These are phyloP conservation scores for Acromyrmex echinatior DNA, from an alignment of 1,140 invertebrate species.

Conservation along the genomic window DNA sequence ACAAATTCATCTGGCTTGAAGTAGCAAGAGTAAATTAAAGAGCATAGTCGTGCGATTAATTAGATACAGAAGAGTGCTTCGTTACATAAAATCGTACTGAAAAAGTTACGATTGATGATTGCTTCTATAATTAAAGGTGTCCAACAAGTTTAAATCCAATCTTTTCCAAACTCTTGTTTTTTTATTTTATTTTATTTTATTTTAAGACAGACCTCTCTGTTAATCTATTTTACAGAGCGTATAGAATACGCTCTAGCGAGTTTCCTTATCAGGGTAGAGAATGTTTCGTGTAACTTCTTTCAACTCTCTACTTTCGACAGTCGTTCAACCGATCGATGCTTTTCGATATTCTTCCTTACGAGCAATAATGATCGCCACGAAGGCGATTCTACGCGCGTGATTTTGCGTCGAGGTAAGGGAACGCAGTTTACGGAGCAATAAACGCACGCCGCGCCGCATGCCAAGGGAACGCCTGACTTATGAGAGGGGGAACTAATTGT, in stretches of 20 bases:
- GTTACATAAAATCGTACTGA: not conserved
- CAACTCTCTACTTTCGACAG: not conserved
- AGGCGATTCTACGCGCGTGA: not conserved
- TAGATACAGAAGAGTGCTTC: not conserved
- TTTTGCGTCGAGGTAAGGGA: not conserved
- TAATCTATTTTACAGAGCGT: not conserved
- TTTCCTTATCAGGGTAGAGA: not conserved
- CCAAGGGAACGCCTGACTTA: slow-evolving; percentile 42
- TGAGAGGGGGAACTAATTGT: slow-evolving; percentile 66
- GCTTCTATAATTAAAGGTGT: not conserved
- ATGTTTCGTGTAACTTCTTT: not conserved
- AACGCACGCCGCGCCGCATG: not conserved
- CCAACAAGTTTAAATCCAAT: not conserved
- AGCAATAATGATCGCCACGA: not conserved
- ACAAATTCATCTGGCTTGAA: not conserved
- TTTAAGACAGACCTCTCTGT: not conserved
- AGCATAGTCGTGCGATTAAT: not conserved
- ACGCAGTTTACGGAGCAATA: slow-evolving; percentile 54
- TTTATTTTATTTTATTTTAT: not conserved
- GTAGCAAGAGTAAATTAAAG: slow-evolving; percentile 2
- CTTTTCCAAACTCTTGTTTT: not conserved
- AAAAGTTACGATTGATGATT: slow-evolving; percentile 5
- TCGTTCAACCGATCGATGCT: not conserved
- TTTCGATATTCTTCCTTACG: not conserved
- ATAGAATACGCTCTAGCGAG: not conserved